Evolutionary conservation across 2,888 invertebrate genomes (phyloP), one percentile per base, ranked within the genome.

Genomic region (Branchellion lobata): DNA sequence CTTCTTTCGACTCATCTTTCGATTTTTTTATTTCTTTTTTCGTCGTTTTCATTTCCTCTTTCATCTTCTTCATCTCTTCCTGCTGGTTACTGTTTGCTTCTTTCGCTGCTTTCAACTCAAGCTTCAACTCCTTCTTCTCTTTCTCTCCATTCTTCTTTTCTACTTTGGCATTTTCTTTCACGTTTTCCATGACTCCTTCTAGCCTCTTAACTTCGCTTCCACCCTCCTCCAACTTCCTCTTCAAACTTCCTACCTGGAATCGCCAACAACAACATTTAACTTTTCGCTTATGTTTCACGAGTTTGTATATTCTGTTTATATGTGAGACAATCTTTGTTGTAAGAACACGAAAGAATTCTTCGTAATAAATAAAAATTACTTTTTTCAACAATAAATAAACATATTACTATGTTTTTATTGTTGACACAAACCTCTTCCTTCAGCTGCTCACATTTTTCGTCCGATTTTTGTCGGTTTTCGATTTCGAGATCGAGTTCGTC

Each of bases 1-100:
- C 31, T 3, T 74, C 79, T 24, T 51, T 75, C 0, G 40, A 1
- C n/a, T 81, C 81, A 2, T 81, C 81, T 33, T 34, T 79, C 27
- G 51, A 34, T 24, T 57, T 53, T 69, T 47, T 65, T 18, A 51
- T 21, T 11, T 78, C 65, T 14, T 74, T 79, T 31, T 79, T 73
- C 1, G 34, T 0, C 31, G 33, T 65, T 33, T 75, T 72, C 74
- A 75, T 21, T 73, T 81, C 79, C 18, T 81, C 81, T 68, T 68
- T 79, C 34, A 73, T 24, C n/a, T 34, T 40, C 47, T 68, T 81
- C 72, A 79, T 8, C n/a, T 51, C 79, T 1, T 77, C 77, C 0
- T 29, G 27, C 1, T 24, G n/a, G n/a, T 1, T 21, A 24, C 53
- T 53, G 1, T 29, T 57, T 27, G 53, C 65, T 1, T 79, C 79